Base-by-base conservation (phyloP, 2,888 invertebrate species). In the Volucella zonaria region DNA sequence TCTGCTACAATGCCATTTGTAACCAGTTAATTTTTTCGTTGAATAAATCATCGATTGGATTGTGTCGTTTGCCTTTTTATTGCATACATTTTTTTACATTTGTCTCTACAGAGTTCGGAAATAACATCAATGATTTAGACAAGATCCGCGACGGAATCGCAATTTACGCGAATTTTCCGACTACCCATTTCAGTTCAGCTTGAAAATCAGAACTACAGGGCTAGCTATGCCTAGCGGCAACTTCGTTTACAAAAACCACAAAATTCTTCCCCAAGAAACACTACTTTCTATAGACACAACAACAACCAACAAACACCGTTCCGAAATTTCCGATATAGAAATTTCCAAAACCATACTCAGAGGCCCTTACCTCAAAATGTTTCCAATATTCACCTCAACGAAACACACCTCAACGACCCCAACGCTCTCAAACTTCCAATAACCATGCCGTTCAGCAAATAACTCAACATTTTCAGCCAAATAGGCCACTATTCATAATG, bases 91-190 rank as follows among this genome's bases (percentile, higher is more conserved):
- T n/a, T n/a, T n/a, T n/a, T n/a, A n/a, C n/a, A n/a, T n/a, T n/a
- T n/a, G n/a, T n/a, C n/a, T n/a, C n/a, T n/a, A n/a, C n/a, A n/a
- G n/a, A n/a, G n/a, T n/a, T n/a, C n/a, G n/a, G n/a, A n/a, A n/a
- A n/a, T n/a, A n/a, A n/a, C n/a, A n/a, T n/a, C n/a, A n/a, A n/a
- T n/a, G n/a, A 64, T 10, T 49, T 49, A 38, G 38, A 38, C 23
- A 40, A 15, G 11, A 40, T 64, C 10, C 15, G 40, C 4, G 51
- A 49, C 12, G 15, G 49, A 12, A 51, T 64, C 6, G 62, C 38
- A 56, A 38, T 45, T 15, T 68, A 40, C 31, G 54, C 11, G 54
- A 68, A 31, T 56, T 68, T 38, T 68, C 68, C 31, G 68, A 49
- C 11, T n/a, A 68, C 12, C 31, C 43, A 23, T 49, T 49, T 23